Evolutionary conservation across 2,888 invertebrate genomes (phyloP).

Genomic region (Drosophila maculinotata): DNA sequence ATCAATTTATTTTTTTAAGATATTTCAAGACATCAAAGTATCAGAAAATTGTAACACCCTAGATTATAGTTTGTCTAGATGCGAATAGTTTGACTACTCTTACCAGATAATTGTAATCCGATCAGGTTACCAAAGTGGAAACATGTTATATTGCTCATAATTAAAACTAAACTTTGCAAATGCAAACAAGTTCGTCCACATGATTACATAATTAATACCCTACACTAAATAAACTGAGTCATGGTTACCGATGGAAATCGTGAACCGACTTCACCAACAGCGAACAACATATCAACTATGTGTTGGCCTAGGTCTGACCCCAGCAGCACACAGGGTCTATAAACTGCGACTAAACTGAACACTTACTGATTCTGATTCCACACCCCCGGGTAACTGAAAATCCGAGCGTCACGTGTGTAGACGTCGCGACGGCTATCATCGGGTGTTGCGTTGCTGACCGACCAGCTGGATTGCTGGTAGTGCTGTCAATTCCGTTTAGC

Average conservation of each 20-base stretch:
- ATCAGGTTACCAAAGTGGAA: background rate
- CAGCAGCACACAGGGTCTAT: background rate
- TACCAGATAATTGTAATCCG: background rate
- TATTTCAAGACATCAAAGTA: too few species aligned
- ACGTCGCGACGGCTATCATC: too few species aligned
- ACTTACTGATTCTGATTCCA: slow-evolving; percentile 1
- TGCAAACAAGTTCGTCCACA: background rate
- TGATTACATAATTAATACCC: slow-evolving; percentile 4
- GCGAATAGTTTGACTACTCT: background rate
- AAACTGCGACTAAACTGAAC: background rate
- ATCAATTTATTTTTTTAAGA: too few species aligned
- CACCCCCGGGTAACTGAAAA: too few species aligned
- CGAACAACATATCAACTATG: slow-evolving; percentile 2
- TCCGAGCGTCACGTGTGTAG: too few species aligned
- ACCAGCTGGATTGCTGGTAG: too few species aligned
- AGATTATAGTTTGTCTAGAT: too few species aligned
- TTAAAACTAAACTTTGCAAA: background rate
- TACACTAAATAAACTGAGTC: background rate
- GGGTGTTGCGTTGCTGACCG: too few species aligned
- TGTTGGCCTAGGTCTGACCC: slow-evolving; percentile 25
- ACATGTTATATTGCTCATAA: slow-evolving; percentile 7
- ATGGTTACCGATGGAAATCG: slow-evolving; percentile 11
- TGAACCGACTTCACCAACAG: background rate
- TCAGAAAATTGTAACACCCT: too few species aligned
- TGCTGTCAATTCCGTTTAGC: too few species aligned